phyloP scores from a whole-genome alignment of 2,888 invertebrate genomes.

The Actias luna region DNA sequence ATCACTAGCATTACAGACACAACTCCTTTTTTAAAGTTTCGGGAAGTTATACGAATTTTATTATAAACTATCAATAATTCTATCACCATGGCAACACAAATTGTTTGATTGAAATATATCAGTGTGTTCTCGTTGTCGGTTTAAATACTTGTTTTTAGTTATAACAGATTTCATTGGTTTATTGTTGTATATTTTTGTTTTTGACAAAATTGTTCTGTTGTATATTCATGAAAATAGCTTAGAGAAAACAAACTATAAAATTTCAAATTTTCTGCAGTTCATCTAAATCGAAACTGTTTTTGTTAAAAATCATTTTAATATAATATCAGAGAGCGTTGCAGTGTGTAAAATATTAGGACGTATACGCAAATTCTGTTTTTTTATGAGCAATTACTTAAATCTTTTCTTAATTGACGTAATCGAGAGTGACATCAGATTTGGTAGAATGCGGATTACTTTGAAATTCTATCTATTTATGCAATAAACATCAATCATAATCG shows the following conservation, averaged over 20 bases:
- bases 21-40: background rate
- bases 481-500: slow-evolving; percentile 22
- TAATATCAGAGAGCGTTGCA: background rate
- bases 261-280: background rate
- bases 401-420: slow-evolving; percentile 69
- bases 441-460: slow-evolving; percentile 46
- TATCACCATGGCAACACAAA: slow-evolving; percentile 48
- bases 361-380: background rate
- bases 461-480: slow-evolving; percentile 19
- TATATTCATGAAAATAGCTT: background rate
- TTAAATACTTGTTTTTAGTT: background rate
- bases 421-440: slow-evolving; percentile 63
- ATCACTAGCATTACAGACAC: background rate
- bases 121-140: background rate
- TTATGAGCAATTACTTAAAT: slow-evolving; percentile 29
- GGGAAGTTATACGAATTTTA: background rate
- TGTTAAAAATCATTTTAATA: background rate
- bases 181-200: background rate
- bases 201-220: too few relatives aligned
- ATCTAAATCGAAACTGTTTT: background rate
- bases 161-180: background rate
- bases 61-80: background rate
- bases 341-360: background rate
- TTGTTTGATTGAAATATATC: slow-evolving; percentile 17
- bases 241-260: slow-evolving; percentile 4